Evolutionary conservation across 2,888 invertebrate species (phyloP), one percentile per base, ranked within the genome.

Genomic region (Hemaris fuciformis): DNA sequence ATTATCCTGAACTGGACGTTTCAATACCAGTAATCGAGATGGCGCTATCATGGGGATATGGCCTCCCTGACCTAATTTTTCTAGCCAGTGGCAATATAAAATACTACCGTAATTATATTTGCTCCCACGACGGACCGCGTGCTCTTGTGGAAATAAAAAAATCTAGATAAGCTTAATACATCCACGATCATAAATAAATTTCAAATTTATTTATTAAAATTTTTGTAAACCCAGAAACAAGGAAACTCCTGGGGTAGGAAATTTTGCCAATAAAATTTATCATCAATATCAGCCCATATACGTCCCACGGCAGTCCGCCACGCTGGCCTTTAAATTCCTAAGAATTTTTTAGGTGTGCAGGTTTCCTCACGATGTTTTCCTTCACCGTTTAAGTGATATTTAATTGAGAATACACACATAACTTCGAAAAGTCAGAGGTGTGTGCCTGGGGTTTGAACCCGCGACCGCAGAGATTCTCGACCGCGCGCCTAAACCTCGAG

Each of bases 61-160:
- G 15, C 45, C 18, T 64, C 42, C 42, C 42, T 64, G 72, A 73
- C 68, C 70, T 65, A 71, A 73, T 73, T 73, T 64, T 43, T 61
- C 59, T 62, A 59, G 15, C 38, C 57, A 71, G 65, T 61, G 48
- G 61, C 65, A 45, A 60, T 63, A 62, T 62, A 34, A 58, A 58
- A 61, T 61, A 63, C 61, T 60, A 53, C 31, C 27, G 62, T 58
- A 64, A 73, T 71, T 71, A 70, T 63, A 34, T 62, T 60, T 46
- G 46, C 46, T 70, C 67, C 66, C 71, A 53, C 23, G 64, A 60
- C 61, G 53, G 53, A 65, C 62, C 46, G 62, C 53, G 59, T 31
- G 22, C 4, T 8, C 23, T 38, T 15, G 38, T 45, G 31, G 20
- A 41, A 25, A 22, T 25, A 34, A 48, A 59, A 59, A 13, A 43